Evolutionary conservation across 2,797 vertebrate genomes (phyloP).

Genomic region (Karalla daura): DNA sequence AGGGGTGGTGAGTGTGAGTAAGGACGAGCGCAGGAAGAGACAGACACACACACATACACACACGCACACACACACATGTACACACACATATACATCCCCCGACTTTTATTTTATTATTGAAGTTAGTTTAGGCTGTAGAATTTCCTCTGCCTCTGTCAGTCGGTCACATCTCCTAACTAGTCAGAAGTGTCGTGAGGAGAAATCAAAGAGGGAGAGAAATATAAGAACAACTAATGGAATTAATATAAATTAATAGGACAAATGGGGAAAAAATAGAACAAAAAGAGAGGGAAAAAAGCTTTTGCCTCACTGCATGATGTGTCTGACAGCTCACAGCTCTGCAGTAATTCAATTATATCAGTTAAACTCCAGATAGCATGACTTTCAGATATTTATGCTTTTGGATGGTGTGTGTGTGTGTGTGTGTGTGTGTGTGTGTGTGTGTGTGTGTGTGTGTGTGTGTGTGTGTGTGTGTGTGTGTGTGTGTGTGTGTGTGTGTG

Average conservation of each 20-base stretch:
- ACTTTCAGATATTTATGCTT: not conserved
- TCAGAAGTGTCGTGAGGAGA: constrained; percentile 9
- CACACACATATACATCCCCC: constrained; percentile 36
- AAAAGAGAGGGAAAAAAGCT: not conserved
- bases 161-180: constrained; percentile 2
- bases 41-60: constrained; percentile 37
- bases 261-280: not conserved
- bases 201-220: not conserved
- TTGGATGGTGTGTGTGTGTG: not conserved
- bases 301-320: not conserved
- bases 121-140: constrained; percentile 32
- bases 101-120: constrained; percentile 22
- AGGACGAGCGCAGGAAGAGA: constrained; percentile 43
- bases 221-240: too few species aligned
- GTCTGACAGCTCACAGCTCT: too few species aligned
- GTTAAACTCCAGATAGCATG: too few species aligned
- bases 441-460: constrained; percentile 9
- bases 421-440: constrained; percentile 9
- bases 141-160: constrained; percentile 29
- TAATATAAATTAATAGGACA: too few species aligned
- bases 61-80: constrained; percentile 35
- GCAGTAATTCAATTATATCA: too few species aligned
- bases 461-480: constrained; percentile 14
- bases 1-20: constrained; percentile 78
- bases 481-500: not conserved